These are phyloP conservation scores for Tautogolabrus adspersus DNA, from an alignment of 2,113 vertebrate genomes.

Conservation along the genomic window DNA sequence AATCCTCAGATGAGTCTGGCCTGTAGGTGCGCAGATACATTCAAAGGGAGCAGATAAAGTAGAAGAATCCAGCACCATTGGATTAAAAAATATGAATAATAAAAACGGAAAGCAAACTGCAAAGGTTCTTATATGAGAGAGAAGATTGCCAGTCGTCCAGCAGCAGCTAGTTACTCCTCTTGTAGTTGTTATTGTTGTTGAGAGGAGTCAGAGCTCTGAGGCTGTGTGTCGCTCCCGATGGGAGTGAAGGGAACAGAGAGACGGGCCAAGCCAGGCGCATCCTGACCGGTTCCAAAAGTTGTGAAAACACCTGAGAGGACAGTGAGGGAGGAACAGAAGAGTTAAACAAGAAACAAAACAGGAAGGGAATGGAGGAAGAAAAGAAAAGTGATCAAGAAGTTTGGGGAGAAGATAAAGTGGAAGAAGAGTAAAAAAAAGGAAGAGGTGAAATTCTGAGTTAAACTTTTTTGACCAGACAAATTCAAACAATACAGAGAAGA, in stretches of 20 bases:
- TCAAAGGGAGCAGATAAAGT: slow-evolving; percentile 17
- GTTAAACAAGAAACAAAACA: slow-evolving; percentile 32
- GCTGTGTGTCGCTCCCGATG: slow-evolving; percentile 55
- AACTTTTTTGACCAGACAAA: neutral
- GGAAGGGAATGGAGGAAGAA: neutral
- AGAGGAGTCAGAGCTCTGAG: slow-evolving; percentile 85
- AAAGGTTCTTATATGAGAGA: slow-evolving; percentile 10
- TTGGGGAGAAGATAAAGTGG: too few species aligned
- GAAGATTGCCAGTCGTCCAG: slow-evolving; percentile 7
- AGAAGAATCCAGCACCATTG: slow-evolving; percentile 26
- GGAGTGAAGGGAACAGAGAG: slow-evolving; percentile 86
- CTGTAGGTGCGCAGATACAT: slow-evolving; percentile 26
- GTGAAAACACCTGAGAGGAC: slow-evolving; percentile 93
- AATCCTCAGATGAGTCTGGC: slow-evolving; percentile 40
- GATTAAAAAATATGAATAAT: slow-evolving; percentile 18
- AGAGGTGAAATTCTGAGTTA: neutral
- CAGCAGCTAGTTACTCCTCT: slow-evolving; percentile 90
- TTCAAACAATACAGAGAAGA: neutral
- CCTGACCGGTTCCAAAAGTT: slow-evolving; percentile 91
- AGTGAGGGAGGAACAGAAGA: slow-evolving; percentile 61
- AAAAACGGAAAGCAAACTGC: slow-evolving; percentile 48
- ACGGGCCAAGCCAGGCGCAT: slow-evolving; percentile 84
- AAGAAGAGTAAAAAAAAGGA: neutral
- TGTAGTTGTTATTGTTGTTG: slow-evolving; percentile 94
- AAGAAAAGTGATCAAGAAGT: neutral